These are phyloP conservation scores for Rhegmatorhina hoffmannsi DNA, from an alignment of 2,113 vertebrate genomes.

Conservation along the genomic window DNA sequence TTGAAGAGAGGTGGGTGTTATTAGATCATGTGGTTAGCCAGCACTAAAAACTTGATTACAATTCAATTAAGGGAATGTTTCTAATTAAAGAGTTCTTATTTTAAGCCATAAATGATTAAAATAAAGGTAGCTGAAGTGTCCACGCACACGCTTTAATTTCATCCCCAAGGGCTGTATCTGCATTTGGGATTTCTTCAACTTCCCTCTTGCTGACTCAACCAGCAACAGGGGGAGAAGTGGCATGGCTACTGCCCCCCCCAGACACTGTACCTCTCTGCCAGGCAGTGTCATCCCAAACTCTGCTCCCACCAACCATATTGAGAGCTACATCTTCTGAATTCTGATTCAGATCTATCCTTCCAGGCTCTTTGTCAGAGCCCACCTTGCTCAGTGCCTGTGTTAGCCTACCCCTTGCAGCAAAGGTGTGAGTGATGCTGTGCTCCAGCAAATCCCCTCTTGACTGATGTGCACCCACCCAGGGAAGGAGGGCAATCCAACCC, in stretches of 20 bases:
- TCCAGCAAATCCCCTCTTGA: neutral
- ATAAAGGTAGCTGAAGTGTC: conserved; percentile 51
- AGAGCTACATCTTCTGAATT: neutral
- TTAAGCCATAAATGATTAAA: conserved; percentile 64
- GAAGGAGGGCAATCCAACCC: neutral
- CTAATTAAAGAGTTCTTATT: conserved; percentile 67
- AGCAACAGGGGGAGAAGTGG: neutral
- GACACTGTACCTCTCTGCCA: neutral
- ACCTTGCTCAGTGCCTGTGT: neutral
- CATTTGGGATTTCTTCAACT: neutral
- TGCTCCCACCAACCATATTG: accelerated
- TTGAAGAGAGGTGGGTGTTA: conserved; percentile 48
- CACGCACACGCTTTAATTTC: neutral
- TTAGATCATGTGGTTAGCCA: conserved; percentile 26
- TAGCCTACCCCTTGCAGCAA: neutral
- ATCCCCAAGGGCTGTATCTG: neutral
- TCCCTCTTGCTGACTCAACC: neutral
- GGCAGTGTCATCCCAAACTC: neutral
- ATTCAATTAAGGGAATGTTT: conserved; percentile 60
- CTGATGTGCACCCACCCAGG: neutral
- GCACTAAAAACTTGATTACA: conserved; percentile 58
- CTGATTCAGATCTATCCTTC: neutral
- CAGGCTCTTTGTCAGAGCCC: neutral
- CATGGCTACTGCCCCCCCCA: neutral
- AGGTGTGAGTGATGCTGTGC: neutral